Evolutionary conservation across 1,140 invertebrate species (phyloP).

Genomic region (Euura saliciscinereae): DNA sequence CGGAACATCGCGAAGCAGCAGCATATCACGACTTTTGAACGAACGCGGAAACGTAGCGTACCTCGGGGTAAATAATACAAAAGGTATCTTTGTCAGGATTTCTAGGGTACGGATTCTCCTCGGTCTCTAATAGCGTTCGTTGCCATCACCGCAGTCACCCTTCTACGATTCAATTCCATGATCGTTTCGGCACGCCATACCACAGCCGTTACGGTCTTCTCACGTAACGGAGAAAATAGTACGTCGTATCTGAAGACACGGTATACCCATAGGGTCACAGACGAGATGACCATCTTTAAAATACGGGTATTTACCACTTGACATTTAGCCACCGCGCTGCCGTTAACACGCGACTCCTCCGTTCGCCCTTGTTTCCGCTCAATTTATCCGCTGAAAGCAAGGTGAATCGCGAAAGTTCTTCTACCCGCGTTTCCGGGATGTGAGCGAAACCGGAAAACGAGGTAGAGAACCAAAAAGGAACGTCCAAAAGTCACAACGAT

Average conservation of each 20-base stretch:
- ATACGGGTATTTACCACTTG: neutral
- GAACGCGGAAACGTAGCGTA: neutral
- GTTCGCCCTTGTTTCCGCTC: neutral
- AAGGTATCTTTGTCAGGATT: neutral
- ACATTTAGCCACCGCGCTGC: neutral
- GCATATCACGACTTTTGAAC: neutral
- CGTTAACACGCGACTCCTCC: neutral
- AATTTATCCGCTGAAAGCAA: neutral
- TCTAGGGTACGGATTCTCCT: too few relatives aligned
- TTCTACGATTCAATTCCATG: neutral
- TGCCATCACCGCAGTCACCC: too few relatives aligned
- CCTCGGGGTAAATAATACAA: neutral
- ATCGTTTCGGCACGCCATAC: constrained; percentile 2
- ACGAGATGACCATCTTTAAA: neutral
- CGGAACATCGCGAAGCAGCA: too few relatives aligned
- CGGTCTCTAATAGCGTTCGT: neutral
- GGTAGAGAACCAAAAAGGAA: neutral
- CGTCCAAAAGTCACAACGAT: neutral
- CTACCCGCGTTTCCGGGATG: too few relatives aligned
- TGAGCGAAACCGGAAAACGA: neutral
- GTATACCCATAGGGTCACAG: neutral
- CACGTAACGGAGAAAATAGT: too few relatives aligned
- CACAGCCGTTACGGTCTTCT: neutral
- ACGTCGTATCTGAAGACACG: too few relatives aligned
- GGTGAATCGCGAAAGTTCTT: too few relatives aligned